Conservation (phyloP, 2,888 invertebrate species). For the Timema cristinae region DNA sequence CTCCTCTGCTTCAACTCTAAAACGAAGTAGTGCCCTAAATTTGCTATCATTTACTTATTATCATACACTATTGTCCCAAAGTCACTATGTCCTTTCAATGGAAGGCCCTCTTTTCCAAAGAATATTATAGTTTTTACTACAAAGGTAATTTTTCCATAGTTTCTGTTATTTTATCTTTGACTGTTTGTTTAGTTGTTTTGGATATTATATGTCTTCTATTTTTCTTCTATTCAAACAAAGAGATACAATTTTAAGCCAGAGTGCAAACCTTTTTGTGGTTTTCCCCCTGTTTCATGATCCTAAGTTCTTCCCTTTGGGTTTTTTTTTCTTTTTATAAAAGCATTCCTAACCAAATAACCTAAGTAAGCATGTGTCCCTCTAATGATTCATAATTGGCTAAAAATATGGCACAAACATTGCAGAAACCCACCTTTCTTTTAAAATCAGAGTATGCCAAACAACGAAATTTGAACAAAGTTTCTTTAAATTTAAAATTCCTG, state of each 20-base stretch:
- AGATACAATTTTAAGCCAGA: background rate
- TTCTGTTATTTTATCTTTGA: conserved; percentile 2
- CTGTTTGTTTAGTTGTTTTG: background rate
- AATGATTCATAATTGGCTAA: background rate
- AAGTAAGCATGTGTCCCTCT: background rate
- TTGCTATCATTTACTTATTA: background rate
- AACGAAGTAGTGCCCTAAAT: no score
- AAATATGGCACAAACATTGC: conserved; percentile 1
- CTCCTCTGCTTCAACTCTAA: no score
- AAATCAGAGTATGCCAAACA: conserved; percentile 7
- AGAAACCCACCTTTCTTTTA: background rate
- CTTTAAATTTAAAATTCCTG: conserved; percentile 7
- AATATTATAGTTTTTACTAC: conserved; percentile 9
- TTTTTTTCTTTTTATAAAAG: background rate
- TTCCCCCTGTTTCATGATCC: conserved; percentile 9
- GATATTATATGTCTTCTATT: background rate
- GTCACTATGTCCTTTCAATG: background rate
- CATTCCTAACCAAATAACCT: background rate
- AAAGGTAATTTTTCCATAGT: conserved; percentile 1
- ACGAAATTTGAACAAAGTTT: conserved; percentile 13
- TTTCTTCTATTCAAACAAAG: background rate
- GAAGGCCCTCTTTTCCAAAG: background rate
- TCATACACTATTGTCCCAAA: background rate
- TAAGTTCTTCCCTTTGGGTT: conserved; percentile 2
- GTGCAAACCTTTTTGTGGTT: conserved; percentile 3